Conservation (phyloP, 2,797 vertebrate species). For the Lacerta bilineata region DNA sequence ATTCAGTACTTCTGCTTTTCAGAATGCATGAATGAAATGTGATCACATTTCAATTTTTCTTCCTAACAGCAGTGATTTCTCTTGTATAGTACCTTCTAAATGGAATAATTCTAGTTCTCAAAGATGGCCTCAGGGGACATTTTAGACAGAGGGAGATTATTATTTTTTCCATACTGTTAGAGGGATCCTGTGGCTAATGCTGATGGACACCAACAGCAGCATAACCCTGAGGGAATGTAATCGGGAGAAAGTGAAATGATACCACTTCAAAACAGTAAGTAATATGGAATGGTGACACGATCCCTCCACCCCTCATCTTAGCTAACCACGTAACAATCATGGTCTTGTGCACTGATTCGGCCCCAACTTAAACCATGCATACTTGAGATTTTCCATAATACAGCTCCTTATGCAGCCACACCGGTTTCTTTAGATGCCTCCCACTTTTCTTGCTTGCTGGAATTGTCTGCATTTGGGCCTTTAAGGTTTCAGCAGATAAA, state of each 20-base stretch:
- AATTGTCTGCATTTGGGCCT: too few relatives aligned
- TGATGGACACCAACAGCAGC: background rate
- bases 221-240: background rate
- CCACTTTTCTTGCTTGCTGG: too few relatives aligned
- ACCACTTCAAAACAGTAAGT: background rate
- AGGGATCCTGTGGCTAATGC: background rate
- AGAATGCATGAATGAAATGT: background rate
- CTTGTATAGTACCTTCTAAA: slow-evolving; percentile 18
- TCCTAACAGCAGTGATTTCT: background rate
- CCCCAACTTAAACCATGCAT: background rate
- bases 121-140: slow-evolving; percentile 26
- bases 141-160: slow-evolving; percentile 30
- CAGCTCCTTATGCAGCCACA: too few relatives aligned
- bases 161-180: slow-evolving; percentile 14
- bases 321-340: background rate
- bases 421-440: too few relatives aligned
- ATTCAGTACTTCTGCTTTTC: background rate
- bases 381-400: too few relatives aligned
- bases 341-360: background rate
- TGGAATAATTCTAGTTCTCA: slow-evolving; percentile 36
- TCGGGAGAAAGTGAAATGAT: background rate
- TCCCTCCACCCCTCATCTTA: background rate
- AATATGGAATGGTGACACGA: background rate
- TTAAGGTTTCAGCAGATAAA: too few relatives aligned
- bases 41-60: background rate